Evolutionary conservation across 2,113 vertebrate species (phyloP), one percentile per base, ranked within the genome.

Genomic region (Zootoca vivipara): DNA sequence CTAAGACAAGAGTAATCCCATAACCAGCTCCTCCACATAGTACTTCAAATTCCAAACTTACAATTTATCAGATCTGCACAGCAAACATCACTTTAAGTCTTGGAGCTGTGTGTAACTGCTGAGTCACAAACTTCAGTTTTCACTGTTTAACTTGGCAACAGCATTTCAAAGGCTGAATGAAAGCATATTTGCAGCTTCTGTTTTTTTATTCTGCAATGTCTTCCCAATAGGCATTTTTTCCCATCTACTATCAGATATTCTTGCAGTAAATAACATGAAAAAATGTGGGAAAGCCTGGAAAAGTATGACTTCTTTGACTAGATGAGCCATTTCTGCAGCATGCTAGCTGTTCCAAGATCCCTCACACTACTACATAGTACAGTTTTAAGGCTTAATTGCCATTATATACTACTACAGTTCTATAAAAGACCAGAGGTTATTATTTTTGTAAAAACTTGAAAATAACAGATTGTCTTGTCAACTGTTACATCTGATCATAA

Each of bases 161-260:
- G 16, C 85, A 75, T 26, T 87, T 90, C 78, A 87, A 90, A 65
- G 89, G n/a, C 28, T 83, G 85, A 93, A 40, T 52, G 82, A 79
- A 26, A 65, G 24, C 7, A 24, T n/a, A 16, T 28, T 80, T 73
- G 9, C 5, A 58, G 52, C 24, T 33, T 74, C 22, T 26, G 62
- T 4, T 10, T 62, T 18, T 18, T 62, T 2, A 15, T 4, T 35
- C 62, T 10, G 12, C 10, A 28, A 16, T 28, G 89, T 86, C 42
- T 82, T 33, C 52, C 30, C 58, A 88, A 83, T 18, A 85, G 35
- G 35, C 89, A 90, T 2, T 62, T 16, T 35, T 84, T 9, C 46
- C 46, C 46, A 52, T 24, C 28, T 78, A 80, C 73, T 88, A 35
- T 65, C 56, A 83, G 46, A 90, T 24, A 56, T 87, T 79, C 26